Percentiles rank a stretch among this genome's conserved stretches.
These are phyloP conservation scores for Cephus cinctus DNA, from an alignment of 1,140 invertebrate genomes.

Conservation along the genomic window DNA sequence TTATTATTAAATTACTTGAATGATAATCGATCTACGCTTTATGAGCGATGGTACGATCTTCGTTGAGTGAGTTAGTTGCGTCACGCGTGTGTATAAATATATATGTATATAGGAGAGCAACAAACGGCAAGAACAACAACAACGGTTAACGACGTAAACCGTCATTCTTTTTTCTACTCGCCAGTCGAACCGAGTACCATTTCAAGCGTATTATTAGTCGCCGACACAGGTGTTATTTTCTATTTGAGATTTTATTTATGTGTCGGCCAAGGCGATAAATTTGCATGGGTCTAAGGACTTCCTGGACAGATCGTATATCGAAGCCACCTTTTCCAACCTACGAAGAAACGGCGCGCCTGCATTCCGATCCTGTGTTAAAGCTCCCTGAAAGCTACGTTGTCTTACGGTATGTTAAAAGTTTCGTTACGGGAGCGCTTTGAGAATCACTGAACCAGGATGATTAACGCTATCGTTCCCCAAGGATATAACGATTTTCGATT, in stretches of 20 bases:
- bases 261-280: conserved; percentile 16
- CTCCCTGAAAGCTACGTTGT: too few relatives aligned
- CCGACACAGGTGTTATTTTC: background rate
- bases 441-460: too few relatives aligned
- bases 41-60: conserved; percentile 9
- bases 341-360: too few relatives aligned
- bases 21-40: conserved; percentile 15
- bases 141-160: too few relatives aligned
- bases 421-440: too few relatives aligned
- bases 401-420: too few relatives aligned
- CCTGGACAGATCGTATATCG: conserved; percentile 7
- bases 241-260: conserved; percentile 19
- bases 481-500: too few relatives aligned
- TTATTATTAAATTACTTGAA: conserved; percentile 14
- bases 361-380: too few relatives aligned
- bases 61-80: conserved; percentile 10
- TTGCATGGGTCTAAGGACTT: conserved; percentile 18
- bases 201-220: conserved; percentile 14
- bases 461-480: too few relatives aligned
- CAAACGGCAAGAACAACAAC: background rate
- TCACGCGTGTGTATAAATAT: background rate
- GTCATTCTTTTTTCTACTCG: too few relatives aligned
- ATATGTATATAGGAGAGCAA: conserved; percentile 2
- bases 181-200: conserved; percentile 6
- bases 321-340: too few relatives aligned